Evolutionary conservation across 2,113 vertebrate species (phyloP), one percentile per base, ranked within the genome.

Genomic region (Nothoprocta perdicaria): DNA sequence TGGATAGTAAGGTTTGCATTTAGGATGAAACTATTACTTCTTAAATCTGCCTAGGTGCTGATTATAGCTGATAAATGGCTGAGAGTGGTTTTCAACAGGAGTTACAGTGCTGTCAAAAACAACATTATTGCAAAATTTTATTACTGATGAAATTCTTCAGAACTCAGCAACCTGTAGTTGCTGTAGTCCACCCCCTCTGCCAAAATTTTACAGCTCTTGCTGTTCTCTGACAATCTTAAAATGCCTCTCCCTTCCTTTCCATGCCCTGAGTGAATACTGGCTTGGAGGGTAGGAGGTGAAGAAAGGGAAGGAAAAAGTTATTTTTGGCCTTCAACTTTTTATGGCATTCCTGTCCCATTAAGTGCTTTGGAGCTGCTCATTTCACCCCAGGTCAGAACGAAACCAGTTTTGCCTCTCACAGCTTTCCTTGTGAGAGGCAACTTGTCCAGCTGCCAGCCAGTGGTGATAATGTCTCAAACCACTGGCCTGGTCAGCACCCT

Each of bases 301-400:
- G 89, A 88, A 45, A 60, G 12, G 29, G 45, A 21, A 55, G 2
- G 2, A 10, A 2, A 24, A 69, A 66, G 45, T 83, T 94, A 85
- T 94, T 95, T 85, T 92, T 92, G 94, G 89, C 75, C 71, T 81
- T 87, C 72, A 31, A 7, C 5, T 33, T 89, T 81, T 89, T 84
- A 76, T 62, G 35, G 62, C 58, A 69, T 69, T 76, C 53, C 86
- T 87, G 53, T 81, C 73, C 71, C 60, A 87, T 89, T 89, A 96
- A 93, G 76, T 26, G 79, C 62, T 57, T 65, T 0, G 7, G 81
- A 82, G 53, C 53, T 66, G 40, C 11, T 35, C 0, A 0, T 24
- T 88, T 92, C 79, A 85, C 55, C 71, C 66, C 0, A 0, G 67
- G 63, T 90, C 89, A 92, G 72, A 91, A 85, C 14, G 69, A 86